A percentile compares a stretch with the other conserved stretches of the same genome.
Conservation (phyloP, 2,888 invertebrate species). For the Allolobophora icterica region DNA sequence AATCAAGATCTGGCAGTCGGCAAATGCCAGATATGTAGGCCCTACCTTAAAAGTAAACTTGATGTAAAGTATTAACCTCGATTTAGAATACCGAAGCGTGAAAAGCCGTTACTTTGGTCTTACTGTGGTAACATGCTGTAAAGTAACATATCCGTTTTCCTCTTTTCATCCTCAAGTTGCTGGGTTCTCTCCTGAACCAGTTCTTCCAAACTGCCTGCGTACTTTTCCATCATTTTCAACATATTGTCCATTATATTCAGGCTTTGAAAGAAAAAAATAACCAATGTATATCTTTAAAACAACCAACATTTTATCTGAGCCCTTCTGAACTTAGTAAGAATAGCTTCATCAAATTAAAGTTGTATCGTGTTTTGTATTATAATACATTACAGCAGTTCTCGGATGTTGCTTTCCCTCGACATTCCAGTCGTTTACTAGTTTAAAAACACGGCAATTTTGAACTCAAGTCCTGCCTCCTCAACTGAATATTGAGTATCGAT, state of each 20-base stretch:
- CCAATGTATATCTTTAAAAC: too few relatives aligned
- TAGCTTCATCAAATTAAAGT: too few relatives aligned
- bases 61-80: too few relatives aligned
- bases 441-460: neutral
- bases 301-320: too few relatives aligned
- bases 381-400: neutral
- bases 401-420: neutral
- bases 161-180: constrained; percentile 60
- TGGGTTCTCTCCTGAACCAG: constrained; percentile 59
- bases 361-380: too few relatives aligned
- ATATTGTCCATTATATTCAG: constrained; percentile 59
- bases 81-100: too few relatives aligned
- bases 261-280: constrained; percentile 27
- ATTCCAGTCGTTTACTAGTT: neutral
- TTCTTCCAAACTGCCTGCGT: constrained; percentile 61
- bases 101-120: neutral
- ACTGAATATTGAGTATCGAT: too few relatives aligned
- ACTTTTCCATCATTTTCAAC: constrained; percentile 62
- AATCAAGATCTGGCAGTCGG: too few relatives aligned
- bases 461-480: neutral
- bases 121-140: constrained; percentile 54
- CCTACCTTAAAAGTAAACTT: too few relatives aligned
- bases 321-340: too few relatives aligned
- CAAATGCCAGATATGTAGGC: too few relatives aligned
- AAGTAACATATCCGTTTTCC: constrained; percentile 57